Evolutionary conservation across 2,797 vertebrate species (phyloP), one percentile per base, ranked within the genome.

Genomic region (Rhinophrynus dorsalis): DNA sequence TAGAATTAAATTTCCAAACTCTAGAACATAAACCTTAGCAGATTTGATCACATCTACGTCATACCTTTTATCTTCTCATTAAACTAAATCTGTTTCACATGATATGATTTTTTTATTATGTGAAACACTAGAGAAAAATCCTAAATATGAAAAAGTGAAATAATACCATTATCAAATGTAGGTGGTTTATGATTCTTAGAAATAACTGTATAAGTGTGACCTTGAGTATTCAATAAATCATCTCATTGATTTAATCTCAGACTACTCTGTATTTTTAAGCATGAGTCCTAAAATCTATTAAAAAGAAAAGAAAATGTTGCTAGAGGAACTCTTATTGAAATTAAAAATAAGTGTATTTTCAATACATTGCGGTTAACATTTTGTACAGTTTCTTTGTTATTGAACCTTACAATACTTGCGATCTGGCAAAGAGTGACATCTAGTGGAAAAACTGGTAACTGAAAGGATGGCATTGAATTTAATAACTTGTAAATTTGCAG

Each of bases 401-500:
- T n/a, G n/a, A n/a, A n/a, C 10, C 8, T 15, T 13, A 12, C 7
- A 52, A n/a, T 2, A 44, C 42, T 35, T 42, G 61, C 61, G 35
- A 59, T 73, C 66, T 73, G 45, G 40, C 62, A 66, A 60, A 73
- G 32, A 73, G 44, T 57, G 69, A 59, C 69, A 73, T 73, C 69
- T 73, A 66, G 69, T 73, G 69, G 61, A 2, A n/a, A 24, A 58
- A 11, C 8, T 7, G 23, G 13, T 20, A 66, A 73, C 55, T 63
- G 51, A 15, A 18, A 21, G 4, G 9, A 10, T 6, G 12, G 20
- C 8, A 12, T 47, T 4, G 12, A 23, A 7, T 9, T 23, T 47
- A 6, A 47, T 10, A 24, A 11, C n/a, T n/a, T n/a, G n/a, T n/a
- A n/a, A n/a, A n/a, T n/a, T n/a, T n/a, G n/a, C n/a, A n/a, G n/a